These are phyloP conservation scores for Atrina japonica DNA, from an alignment of 2,888 invertebrate species.

Conservation along the genomic window DNA sequence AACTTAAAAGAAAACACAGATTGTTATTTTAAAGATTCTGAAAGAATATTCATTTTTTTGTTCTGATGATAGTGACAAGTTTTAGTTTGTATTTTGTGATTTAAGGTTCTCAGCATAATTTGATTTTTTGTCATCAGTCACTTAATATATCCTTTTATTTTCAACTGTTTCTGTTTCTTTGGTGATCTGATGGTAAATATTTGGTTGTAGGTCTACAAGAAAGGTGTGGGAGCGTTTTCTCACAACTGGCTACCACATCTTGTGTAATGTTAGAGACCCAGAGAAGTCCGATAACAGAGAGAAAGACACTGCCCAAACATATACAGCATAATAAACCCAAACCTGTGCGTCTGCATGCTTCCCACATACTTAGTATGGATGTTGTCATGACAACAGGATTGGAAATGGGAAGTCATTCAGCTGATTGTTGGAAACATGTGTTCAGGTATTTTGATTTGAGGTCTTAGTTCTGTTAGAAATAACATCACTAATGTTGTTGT, in stretches of 20 bases:
- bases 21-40: no score
- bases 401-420: slow-evolving; percentile 94
- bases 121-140: no score
- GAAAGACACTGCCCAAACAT: slow-evolving; percentile 47
- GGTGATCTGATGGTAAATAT: no score
- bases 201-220: slow-evolving; percentile 89
- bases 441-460: slow-evolving; percentile 86
- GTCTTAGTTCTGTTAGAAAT: no score
- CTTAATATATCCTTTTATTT: no score
- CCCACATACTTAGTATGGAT: slow-evolving; percentile 95
- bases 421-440: slow-evolving; percentile 97
- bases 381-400: slow-evolving; percentile 93
- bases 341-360: slow-evolving; percentile 86
- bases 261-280: slow-evolving; percentile 86
- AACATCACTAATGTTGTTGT: no score
- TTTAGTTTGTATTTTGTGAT: no score
- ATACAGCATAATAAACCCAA: slow-evolving; percentile 65
- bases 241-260: slow-evolving; percentile 92
- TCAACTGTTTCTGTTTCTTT: no score
- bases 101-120: no score
- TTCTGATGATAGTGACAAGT: no score
- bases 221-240: slow-evolving; percentile 94
- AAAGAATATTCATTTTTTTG: no score
- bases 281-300: slow-evolving; percentile 45
- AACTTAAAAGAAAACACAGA: no score